Conservation (phyloP, 2,113 vertebrate species). For the Callaeas wilsoni region DNA sequence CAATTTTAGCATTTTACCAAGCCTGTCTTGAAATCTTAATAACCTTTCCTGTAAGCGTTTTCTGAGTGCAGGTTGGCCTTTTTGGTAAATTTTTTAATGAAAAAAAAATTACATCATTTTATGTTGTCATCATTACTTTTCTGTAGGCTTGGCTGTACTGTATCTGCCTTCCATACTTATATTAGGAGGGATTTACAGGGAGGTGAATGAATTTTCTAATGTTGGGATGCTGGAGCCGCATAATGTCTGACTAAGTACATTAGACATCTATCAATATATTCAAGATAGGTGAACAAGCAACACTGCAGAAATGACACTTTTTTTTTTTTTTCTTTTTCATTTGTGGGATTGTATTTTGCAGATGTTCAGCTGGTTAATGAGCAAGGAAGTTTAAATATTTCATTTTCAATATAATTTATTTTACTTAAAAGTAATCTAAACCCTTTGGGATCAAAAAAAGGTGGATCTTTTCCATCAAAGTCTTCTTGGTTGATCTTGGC, state of each 20-base stretch:
- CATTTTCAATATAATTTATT: neutral
- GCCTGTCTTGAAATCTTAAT: neutral
- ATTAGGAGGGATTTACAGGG: neutral
- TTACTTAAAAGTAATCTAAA: neutral
- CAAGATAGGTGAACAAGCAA: neutral
- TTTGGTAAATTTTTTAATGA: neutral
- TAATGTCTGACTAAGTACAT: neutral
- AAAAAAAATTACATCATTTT: neutral
- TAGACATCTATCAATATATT: neutral
- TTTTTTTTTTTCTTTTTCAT: neutral
- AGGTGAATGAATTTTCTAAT: neutral
- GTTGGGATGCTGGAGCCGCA: neutral
- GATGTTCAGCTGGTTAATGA: neutral
- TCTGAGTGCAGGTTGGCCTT: neutral
- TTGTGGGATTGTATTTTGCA: neutral
- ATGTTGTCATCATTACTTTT: neutral
- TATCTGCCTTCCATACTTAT: neutral
- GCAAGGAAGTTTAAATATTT: neutral
- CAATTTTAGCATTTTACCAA: neutral
- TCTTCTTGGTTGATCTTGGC: neutral
- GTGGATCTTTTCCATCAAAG: neutral
- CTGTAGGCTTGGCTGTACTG: neutral
- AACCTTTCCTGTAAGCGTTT: neutral
- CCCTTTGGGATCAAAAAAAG: neutral
- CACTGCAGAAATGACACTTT: neutral